Evolutionary conservation across 2,113 vertebrate genomes (phyloP).

Genomic region (Paramisgurnus dabryanus): DNA sequence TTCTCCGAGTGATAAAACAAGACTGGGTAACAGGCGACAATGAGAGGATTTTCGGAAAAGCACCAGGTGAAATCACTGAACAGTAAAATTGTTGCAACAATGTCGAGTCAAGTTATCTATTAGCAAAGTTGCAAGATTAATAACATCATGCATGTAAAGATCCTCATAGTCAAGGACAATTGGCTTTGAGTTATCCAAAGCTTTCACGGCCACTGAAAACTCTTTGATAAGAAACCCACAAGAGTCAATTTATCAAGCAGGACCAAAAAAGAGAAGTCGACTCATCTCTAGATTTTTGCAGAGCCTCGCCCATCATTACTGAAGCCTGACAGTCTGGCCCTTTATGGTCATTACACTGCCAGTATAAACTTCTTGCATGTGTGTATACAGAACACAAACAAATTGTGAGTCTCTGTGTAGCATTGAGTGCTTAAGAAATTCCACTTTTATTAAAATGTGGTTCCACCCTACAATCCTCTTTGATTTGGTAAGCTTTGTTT

Average conservation of each 20-base stretch:
- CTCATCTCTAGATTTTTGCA: slow-evolving; percentile 40
- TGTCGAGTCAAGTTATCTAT: background rate
- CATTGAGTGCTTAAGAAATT: slow-evolving; percentile 20
- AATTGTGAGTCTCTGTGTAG: slow-evolving; percentile 42
- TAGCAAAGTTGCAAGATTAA: background rate
- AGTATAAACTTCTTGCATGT: background rate
- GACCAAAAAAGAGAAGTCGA: background rate
- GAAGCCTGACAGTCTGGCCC: slow-evolving; percentile 59
- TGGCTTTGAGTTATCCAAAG: background rate
- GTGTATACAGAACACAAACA: background rate
- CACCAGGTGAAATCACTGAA: background rate
- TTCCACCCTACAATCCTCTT: slow-evolving; percentile 1
- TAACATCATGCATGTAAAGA: background rate
- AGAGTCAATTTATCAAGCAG: background rate
- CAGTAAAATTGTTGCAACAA: background rate
- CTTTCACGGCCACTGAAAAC: background rate
- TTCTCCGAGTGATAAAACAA: slow-evolving; percentile 43
- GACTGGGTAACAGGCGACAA: slow-evolving; percentile 45
- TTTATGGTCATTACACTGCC: slow-evolving; percentile 70
- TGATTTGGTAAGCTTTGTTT: background rate
- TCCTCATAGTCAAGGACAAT: background rate
- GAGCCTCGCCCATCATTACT: background rate
- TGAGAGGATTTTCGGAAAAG: slow-evolving; percentile 45
- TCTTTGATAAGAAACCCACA: background rate
- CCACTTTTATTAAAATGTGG: background rate